A percentile compares a stretch with the other conserved stretches of the same genome.
These are phyloP conservation scores for Drosophila cracens DNA, from an alignment of 2,888 invertebrate species.

Conservation along the genomic window DNA sequence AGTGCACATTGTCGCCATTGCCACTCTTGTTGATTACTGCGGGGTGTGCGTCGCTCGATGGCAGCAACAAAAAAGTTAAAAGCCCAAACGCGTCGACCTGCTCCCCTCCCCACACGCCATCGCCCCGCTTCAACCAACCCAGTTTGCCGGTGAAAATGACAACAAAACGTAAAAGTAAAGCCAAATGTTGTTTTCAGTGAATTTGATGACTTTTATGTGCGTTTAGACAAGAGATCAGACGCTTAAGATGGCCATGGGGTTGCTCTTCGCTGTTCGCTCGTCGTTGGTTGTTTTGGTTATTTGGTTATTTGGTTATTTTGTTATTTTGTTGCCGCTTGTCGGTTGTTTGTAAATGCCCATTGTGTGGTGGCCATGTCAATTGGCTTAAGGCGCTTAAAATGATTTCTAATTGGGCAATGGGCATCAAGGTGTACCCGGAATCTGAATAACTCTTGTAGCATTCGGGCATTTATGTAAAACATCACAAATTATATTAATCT, in stretches of 20 bases:
- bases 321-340: slow-evolving; percentile 19
- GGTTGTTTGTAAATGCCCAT: slow-evolving; percentile 42
- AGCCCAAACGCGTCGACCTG: slow-evolving; percentile 54
- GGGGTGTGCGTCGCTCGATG: slow-evolving; percentile 44
- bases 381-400: slow-evolving; percentile 76
- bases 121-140: neutral
- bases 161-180: slow-evolving; percentile 76
- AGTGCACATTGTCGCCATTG: slow-evolving; percentile 66
- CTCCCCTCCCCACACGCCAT: neutral
- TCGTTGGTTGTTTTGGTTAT: slow-evolving; percentile 37
- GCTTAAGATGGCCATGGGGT: slow-evolving; percentile 83
- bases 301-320: slow-evolving; percentile 35
- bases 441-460: slow-evolving; percentile 9
- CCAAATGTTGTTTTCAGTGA: slow-evolving; percentile 83
- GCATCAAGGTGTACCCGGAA: slow-evolving; percentile 27
- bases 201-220: slow-evolving; percentile 84
- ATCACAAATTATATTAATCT: neutral
- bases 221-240: slow-evolving; percentile 83
- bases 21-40: slow-evolving; percentile 79
- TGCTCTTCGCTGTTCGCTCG: slow-evolving; percentile 40
- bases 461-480: neutral
- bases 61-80: slow-evolving; percentile 75
- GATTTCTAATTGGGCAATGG: slow-evolving; percentile 81
- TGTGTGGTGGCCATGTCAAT: slow-evolving; percentile 65
- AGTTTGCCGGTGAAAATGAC: slow-evolving; percentile 70